These are phyloP conservation scores for Phorcus lineatus DNA, from an alignment of 2,888 invertebrate genomes.

Conservation along the genomic window DNA sequence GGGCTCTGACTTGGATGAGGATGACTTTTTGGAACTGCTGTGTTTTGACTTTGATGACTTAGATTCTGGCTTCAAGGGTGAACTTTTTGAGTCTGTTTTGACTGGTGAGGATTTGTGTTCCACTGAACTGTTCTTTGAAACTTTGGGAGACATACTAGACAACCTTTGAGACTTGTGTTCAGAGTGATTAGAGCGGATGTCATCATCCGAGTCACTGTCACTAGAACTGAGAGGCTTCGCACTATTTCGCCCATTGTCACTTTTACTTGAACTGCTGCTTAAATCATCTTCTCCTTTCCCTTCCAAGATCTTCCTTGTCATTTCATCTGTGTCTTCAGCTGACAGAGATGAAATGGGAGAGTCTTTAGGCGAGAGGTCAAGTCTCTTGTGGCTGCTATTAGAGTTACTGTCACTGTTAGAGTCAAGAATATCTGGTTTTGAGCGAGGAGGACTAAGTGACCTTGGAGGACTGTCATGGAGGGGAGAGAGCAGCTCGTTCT, in stretches of 20 bases:
- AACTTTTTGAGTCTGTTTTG: slow-evolving; percentile 23
- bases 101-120: neutral
- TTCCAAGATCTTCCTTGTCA: slow-evolving; percentile 30
- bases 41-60: slow-evolving; percentile 21
- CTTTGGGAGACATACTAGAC: neutral
- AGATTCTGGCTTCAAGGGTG: neutral
- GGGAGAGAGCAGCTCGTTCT: slow-evolving; percentile 7
- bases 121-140: slow-evolving; percentile 6
- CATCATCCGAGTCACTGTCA: slow-evolving; percentile 12
- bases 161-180: neutral
- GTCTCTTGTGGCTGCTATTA: neutral
- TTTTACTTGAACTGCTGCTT: slow-evolving; percentile 4
- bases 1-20: slow-evolving; percentile 22
- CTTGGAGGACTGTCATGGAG: slow-evolving; percentile 12
- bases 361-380: neutral
- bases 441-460: neutral
- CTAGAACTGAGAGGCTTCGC: neutral
- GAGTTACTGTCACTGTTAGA: slow-evolving; percentile 31
- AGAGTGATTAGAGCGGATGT: slow-evolving; percentile 14
- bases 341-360: slow-evolving; percentile 28
- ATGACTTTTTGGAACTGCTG: slow-evolving; percentile 4
- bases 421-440: neutral
- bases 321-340: slow-evolving; percentile 40
- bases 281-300: slow-evolving; percentile 30
- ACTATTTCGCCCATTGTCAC: neutral